These are phyloP conservation scores for Calephelis perditalis DNA, from an alignment of 2,888 invertebrate genomes.

Conservation along the genomic window DNA sequence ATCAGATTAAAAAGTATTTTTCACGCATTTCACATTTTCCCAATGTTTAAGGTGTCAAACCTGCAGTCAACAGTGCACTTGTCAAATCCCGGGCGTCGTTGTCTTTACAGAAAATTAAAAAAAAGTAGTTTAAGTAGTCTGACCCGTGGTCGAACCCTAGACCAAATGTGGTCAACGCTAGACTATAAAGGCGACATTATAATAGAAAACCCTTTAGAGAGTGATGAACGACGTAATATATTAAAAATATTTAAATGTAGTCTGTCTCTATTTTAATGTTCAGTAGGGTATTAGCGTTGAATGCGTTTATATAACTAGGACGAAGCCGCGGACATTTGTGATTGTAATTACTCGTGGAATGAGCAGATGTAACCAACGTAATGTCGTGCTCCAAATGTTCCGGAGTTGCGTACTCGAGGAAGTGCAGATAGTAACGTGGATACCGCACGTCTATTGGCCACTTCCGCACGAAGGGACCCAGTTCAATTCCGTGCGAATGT, in stretches of 20 bases:
- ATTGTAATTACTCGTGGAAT: neutral
- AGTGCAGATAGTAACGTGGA: neutral
- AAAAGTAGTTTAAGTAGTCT: too few relatives aligned
- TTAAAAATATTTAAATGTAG: neutral
- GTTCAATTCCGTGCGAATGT: too few relatives aligned
- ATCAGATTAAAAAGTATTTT: too few relatives aligned
- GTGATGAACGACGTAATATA: neutral
- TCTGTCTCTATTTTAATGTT: neutral
- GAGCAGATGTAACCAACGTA: neutral
- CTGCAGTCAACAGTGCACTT: too few relatives aligned
- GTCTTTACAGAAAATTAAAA: too few relatives aligned
- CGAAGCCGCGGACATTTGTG: neutral
- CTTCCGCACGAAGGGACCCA: conserved; percentile 7
- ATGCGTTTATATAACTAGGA: neutral
- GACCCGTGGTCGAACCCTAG: too few relatives aligned
- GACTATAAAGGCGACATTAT: too few relatives aligned
- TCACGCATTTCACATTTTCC: too few relatives aligned
- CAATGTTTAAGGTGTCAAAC: too few relatives aligned
- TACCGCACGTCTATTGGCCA: neutral
- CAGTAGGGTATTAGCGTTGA: neutral
- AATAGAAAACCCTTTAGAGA: neutral
- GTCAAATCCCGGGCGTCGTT: too few relatives aligned
- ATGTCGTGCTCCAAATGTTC: conserved; percentile 2
- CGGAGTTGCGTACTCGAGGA: conserved; percentile 7
- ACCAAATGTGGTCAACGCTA: too few relatives aligned